These are phyloP conservation scores for Scaptomyza pallida DNA, from an alignment of 1,140 invertebrate species.

Conservation along the genomic window DNA sequence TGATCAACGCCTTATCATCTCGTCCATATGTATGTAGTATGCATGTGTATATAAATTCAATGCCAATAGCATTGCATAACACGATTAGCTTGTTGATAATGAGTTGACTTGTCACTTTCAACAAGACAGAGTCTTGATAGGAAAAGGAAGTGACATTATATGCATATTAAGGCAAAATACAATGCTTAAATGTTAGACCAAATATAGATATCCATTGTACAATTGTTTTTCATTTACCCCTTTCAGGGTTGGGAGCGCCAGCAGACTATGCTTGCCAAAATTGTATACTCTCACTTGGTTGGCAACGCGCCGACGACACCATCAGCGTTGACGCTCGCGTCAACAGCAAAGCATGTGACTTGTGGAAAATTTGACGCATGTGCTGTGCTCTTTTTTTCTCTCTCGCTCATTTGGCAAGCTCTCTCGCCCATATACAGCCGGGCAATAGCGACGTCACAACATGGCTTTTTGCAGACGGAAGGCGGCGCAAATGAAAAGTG, in stretches of 20 bases:
- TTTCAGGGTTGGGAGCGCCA: slow-evolving; percentile 65
- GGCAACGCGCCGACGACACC: slow-evolving; percentile 52
- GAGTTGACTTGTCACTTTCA: slow-evolving; percentile 8
- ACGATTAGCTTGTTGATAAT: slow-evolving; percentile 30
- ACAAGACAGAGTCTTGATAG: neutral
- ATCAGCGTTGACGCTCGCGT: slow-evolving; percentile 35
- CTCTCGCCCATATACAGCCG: slow-evolving; percentile 16
- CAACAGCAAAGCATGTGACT: slow-evolving; percentile 70
- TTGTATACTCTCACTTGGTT: slow-evolving; percentile 56
- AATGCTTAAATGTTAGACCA: slow-evolving; percentile 31
- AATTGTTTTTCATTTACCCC: slow-evolving; percentile 82
- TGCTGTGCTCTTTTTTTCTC: slow-evolving; percentile 22
- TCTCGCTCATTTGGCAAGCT: slow-evolving; percentile 3
- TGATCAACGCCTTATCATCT: slow-evolving; percentile 37
- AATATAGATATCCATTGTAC: slow-evolving; percentile 24
- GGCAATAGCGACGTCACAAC: slow-evolving; percentile 9
- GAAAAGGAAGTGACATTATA: slow-evolving; percentile 48
- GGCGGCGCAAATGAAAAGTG: slow-evolving; percentile 43
- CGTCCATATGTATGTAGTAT: neutral
- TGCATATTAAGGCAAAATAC: slow-evolving; percentile 1
- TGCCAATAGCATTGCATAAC: slow-evolving; percentile 67
- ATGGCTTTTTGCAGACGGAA: slow-evolving; percentile 20
- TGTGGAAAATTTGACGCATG: slow-evolving; percentile 54
- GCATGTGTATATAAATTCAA: slow-evolving; percentile 51
- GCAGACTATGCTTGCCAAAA: slow-evolving; percentile 55